Conservation (phyloP, 1,140 invertebrate species). For the Megalonaias nervosa region DNA sequence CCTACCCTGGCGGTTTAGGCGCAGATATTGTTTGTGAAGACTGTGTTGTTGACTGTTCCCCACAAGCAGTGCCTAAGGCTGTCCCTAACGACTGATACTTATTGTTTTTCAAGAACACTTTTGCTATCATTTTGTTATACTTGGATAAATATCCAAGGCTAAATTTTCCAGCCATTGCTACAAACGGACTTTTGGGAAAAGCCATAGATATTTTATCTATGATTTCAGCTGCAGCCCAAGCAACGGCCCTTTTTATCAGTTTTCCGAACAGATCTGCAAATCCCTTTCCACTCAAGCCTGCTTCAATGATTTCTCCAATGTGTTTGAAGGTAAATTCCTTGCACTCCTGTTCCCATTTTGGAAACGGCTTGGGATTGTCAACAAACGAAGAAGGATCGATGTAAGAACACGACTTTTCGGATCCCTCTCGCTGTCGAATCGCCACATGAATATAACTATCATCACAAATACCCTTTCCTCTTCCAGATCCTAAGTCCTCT, state of each 20-base stretch:
- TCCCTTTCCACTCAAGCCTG: conserved; percentile 1
- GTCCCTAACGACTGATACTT: background rate
- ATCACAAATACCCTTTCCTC: background rate
- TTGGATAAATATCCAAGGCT: background rate
- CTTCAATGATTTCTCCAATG: conserved; percentile 7
- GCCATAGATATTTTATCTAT: background rate
- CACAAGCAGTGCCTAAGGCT: background rate
- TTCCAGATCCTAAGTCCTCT: background rate
- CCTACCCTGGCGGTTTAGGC: background rate
- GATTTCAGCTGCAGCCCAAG: background rate
- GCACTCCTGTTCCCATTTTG: conserved; percentile 28
- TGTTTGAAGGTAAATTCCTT: conserved; percentile 6
- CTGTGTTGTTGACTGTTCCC: background rate
- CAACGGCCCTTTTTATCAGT: background rate
- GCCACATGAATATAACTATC: conserved; percentile 2
- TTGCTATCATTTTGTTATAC: background rate
- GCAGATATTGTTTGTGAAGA: background rate
- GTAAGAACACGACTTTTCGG: conserved; percentile 1
- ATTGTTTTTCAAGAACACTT: background rate
- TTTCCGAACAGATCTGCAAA: background rate
- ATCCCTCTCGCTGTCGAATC: background rate
- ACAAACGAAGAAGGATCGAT: conserved; percentile 20
- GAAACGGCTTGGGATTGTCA: conserved; percentile 7
- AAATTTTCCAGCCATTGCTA: background rate
- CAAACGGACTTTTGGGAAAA: background rate